Conservation (phyloP, 1,140 invertebrate species). For the Drosophila paulistorum region DNA sequence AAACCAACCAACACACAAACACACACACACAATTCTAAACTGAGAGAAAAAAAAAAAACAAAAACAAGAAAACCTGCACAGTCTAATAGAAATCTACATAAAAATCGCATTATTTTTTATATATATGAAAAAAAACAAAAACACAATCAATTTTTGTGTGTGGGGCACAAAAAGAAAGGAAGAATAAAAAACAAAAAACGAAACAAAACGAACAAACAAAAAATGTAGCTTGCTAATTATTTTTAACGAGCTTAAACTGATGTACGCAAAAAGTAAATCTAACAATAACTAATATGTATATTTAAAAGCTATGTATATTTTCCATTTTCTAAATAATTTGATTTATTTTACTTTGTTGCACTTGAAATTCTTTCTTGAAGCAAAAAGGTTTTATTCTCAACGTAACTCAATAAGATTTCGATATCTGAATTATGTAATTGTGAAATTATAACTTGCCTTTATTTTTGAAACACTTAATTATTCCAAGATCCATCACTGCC, state of each 20-base stretch:
- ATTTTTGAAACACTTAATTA: too few species aligned
- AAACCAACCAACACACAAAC: slow-evolving; percentile 25
- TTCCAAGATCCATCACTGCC: neutral
- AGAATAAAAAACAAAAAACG: neutral
- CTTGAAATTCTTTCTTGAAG: too few species aligned
- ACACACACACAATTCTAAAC: slow-evolving; percentile 44
- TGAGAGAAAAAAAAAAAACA: slow-evolving; percentile 29
- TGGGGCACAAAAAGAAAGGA: slow-evolving; percentile 38
- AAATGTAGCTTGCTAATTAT: slow-evolving; percentile 38
- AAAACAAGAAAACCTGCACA: slow-evolving; percentile 33
- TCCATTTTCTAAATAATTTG: slow-evolving; percentile 15
- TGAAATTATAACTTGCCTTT: too few species aligned
- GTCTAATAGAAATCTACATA: slow-evolving; percentile 34
- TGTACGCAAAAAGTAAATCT: slow-evolving; percentile 29
- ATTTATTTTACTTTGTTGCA: neutral
- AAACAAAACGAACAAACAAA: slow-evolving; percentile 13
- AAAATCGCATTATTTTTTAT: slow-evolving; percentile 65
- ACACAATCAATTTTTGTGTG: slow-evolving; percentile 30
- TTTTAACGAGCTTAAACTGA: slow-evolving; percentile 49
- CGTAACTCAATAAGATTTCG: too few species aligned
- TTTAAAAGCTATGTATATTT: slow-evolving; percentile 1
- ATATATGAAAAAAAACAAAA: slow-evolving; percentile 4
- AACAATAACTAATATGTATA: slow-evolving; percentile 17
- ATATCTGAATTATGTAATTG: too few species aligned
- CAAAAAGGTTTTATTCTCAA: neutral